Evolutionary conservation across 1,140 invertebrate genomes (phyloP).

Genomic region (Bathynomus jamesi): DNA sequence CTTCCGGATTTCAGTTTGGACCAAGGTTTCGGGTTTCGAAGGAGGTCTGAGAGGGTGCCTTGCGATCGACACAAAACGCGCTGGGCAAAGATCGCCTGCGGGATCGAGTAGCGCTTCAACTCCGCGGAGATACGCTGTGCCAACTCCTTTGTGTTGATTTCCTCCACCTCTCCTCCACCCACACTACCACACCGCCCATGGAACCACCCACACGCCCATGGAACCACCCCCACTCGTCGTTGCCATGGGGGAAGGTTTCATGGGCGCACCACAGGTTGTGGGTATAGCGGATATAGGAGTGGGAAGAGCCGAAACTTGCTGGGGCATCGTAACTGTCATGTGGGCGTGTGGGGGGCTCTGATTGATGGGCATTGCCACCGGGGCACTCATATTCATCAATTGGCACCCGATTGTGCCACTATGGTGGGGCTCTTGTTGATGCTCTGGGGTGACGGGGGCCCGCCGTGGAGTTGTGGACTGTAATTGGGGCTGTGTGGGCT

Average conservation of each 20-base stretch:
- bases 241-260: slow-evolving; percentile 8
- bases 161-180: slow-evolving; percentile 64
- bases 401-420: slow-evolving; percentile 30
- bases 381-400: slow-evolving; percentile 29
- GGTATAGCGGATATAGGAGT: slow-evolving; percentile 22
- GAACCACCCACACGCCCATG: no score
- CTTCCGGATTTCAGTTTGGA: slow-evolving; percentile 98
- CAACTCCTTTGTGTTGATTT: slow-evolving; percentile 98
- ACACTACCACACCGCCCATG: no score
- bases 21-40: slow-evolving; percentile 99
- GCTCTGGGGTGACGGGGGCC: slow-evolving; percentile 31
- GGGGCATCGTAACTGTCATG: slow-evolving; percentile 31
- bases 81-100: slow-evolving; percentile 98
- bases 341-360: slow-evolving; percentile 37
- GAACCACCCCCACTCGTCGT: slow-evolving; percentile 23
- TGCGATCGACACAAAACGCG: slow-evolving; percentile 95
- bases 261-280: not conserved
- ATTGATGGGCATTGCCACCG: slow-evolving; percentile 30
- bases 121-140: slow-evolving; percentile 97
- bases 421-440: slow-evolving; percentile 33
- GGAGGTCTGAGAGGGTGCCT: slow-evolving; percentile 92
- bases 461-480: slow-evolving; percentile 27
- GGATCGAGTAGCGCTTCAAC: slow-evolving; percentile 97
- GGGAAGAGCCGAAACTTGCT: slow-evolving; percentile 23
- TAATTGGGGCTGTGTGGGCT: slow-evolving; percentile 39